A percentile compares a stretch with the other conserved stretches of the same genome.
Evolutionary conservation across 23 tunicate species (phyloP).

Genomic region (Trididemnum miniatum): DNA sequence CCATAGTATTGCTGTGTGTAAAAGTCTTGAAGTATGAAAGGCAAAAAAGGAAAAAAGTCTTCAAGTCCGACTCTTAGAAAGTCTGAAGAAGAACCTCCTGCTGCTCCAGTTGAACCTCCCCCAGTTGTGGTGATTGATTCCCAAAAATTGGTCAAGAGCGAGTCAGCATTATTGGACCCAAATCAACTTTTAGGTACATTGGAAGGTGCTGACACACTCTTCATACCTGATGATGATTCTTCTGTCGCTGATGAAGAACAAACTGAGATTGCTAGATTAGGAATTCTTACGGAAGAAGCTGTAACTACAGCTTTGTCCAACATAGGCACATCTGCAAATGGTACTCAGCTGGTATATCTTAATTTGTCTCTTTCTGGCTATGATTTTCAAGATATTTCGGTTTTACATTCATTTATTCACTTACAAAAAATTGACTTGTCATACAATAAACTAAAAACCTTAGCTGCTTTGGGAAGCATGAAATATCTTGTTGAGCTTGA

Average conservation of each 20-base stretch:
- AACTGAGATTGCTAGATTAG: not conserved
- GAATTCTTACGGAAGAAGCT: constrained; percentile 39
- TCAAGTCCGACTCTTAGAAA: constrained; percentile 34
- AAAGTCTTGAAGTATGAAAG: constrained; percentile 44
- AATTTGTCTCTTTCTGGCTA: constrained; percentile 49
- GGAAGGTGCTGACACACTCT: constrained; percentile 29
- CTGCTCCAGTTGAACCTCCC: constrained; percentile 1
- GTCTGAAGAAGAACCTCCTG: constrained; percentile 13
- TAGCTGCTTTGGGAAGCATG: constrained; percentile 59
- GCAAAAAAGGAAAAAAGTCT: constrained; percentile 56
- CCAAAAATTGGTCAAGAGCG: constrained; percentile 73
- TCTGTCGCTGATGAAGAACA: constrained; percentile 61
- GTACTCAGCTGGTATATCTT: constrained; percentile 63
- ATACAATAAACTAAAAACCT: constrained; percentile 60
- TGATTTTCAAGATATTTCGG: constrained; percentile 56
- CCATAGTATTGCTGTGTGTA: too few relatives aligned
- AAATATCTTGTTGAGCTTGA: constrained; percentile 64
- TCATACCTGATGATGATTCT: constrained; percentile 84
- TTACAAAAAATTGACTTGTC: constrained; percentile 81
- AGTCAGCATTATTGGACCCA: constrained; percentile 48
- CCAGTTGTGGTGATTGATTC: constrained; percentile 47
- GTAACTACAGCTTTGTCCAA: constrained; percentile 48
- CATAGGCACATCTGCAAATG: constrained; percentile 59
- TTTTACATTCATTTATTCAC: constrained; percentile 43
- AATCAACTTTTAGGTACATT: constrained; percentile 45